Evolutionary conservation across 2,113 vertebrate genomes (phyloP).

Genomic region (Aspiorhynchus laticeps): DNA sequence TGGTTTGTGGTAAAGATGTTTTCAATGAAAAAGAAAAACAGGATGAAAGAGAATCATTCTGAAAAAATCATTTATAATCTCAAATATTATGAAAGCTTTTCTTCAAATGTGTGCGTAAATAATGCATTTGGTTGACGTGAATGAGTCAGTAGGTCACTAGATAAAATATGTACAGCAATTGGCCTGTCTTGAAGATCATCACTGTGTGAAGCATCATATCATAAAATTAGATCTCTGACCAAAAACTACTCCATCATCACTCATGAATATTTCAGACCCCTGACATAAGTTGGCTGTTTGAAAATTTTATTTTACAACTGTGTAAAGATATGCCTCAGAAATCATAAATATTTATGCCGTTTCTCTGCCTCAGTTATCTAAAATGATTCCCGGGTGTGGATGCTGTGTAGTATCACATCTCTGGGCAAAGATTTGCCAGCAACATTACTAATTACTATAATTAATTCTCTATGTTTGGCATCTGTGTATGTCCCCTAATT

Average conservation of each 20-base stretch:
- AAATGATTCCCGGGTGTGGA: conserved; percentile 19
- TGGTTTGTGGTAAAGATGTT: neutral
- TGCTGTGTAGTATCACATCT: conserved; percentile 25
- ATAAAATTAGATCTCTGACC: conserved; percentile 14
- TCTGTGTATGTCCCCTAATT: conserved; percentile 20
- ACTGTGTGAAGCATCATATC: conserved; percentile 15
- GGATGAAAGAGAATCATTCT: neutral
- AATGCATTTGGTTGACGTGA: neutral
- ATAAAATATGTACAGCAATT: neutral
- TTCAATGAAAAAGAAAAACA: conserved; percentile 5
- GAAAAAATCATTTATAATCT: neutral
- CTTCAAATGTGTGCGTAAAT: neutral
- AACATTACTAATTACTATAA: conserved; percentile 33
- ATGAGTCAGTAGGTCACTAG: conserved; percentile 3
- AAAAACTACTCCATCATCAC: conserved; percentile 20
- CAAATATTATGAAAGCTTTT: neutral
- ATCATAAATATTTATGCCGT: neutral
- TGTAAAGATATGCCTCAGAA: conserved; percentile 27
- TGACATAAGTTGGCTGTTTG: conserved; percentile 6
- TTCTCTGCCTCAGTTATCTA: conserved; percentile 7
- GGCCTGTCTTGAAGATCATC: neutral
- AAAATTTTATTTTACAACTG: conserved; percentile 9
- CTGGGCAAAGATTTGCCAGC: neutral
- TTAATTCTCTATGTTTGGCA: conserved; percentile 37
- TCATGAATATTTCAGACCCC: conserved; percentile 18